Percentiles rank a stretch among this genome's conserved stretches.
Evolutionary conservation across 1,140 invertebrate genomes (phyloP).

Genomic region (Caenorhabditis elegans): WBcel235 BX284604.4:17002501-17003000

Average conservation of each 20-base stretch:
- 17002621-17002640: no score
- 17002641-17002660: no score
- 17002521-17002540: no score
- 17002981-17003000: not conserved
- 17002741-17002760: not conserved
- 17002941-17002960: not conserved
- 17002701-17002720: constrained; percentile 3
- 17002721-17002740: not conserved
- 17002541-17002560: no score
- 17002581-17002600: no score
- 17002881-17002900: not conserved
- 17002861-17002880: not conserved
- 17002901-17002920: not conserved
- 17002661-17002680: no score
- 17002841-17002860: not conserved
- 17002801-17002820: not conserved
- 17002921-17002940: not conserved
- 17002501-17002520: no score
- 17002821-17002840: not conserved
- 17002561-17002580: no score
- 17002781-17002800: not conserved
- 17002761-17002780: not conserved
- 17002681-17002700: not conserved
- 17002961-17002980: not conserved
- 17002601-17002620: no score